These are phyloP conservation scores for Urocynchramus pylzowi DNA, from an alignment of 2,113 vertebrate species.

Conservation along the genomic window DNA sequence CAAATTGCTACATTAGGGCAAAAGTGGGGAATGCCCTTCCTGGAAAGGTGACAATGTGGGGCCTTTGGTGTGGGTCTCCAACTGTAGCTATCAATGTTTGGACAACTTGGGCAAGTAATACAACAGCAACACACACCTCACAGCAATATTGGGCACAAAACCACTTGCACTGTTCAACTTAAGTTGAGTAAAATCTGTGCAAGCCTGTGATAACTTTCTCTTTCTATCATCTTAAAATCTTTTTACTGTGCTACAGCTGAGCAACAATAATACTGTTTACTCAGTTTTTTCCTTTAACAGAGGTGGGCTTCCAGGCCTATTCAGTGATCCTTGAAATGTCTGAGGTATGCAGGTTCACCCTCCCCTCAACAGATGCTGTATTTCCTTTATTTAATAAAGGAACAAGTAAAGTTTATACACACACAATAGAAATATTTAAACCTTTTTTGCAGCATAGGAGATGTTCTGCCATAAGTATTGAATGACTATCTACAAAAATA, in stretches of 20 bases:
- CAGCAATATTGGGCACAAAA: not conserved
- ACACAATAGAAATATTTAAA: not conserved
- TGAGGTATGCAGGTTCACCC: not conserved
- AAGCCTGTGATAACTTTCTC: not conserved
- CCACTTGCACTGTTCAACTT: not conserved
- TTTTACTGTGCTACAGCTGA: not conserved
- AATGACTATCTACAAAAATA: not conserved
- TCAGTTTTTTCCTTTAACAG: not conserved
- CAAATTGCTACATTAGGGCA: not conserved
- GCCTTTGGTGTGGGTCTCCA: not conserved
- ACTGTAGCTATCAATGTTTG: not conserved
- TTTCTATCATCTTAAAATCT: not conserved
- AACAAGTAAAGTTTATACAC: not conserved
- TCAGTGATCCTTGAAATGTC: not conserved
- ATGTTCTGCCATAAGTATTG: not conserved
- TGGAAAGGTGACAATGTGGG: not conserved
- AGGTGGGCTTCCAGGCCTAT: not conserved
- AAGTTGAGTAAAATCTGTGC: not conserved
- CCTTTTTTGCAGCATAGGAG: fast-evolving
- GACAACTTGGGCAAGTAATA: not conserved
- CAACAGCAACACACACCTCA: not conserved
- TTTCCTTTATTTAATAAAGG: not conserved
- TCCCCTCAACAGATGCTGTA: not conserved
- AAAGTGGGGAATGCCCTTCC: not conserved
- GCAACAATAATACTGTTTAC: not conserved